These are phyloP conservation scores for Gallinago paraguaiae DNA, from an alignment of 2,113 vertebrate genomes.

Conservation along the genomic window DNA sequence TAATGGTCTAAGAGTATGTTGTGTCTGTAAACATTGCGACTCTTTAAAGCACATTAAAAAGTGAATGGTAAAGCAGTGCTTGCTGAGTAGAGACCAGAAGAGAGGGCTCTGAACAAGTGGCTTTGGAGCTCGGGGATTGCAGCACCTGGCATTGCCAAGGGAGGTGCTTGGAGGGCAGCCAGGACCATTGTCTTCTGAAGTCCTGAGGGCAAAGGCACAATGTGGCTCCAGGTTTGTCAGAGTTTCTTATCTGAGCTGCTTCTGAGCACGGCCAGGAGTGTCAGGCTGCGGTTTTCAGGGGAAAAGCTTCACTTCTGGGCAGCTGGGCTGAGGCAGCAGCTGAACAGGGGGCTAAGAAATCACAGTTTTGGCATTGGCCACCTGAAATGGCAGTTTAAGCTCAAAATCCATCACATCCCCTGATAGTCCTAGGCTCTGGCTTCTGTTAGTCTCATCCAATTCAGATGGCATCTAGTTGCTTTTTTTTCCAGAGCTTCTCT, in stretches of 20 bases:
- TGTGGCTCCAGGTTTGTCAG: neutral
- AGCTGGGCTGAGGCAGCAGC: neutral
- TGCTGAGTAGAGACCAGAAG: neutral
- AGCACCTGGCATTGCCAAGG: neutral
- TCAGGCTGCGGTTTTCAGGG: neutral
- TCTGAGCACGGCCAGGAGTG: rapidly evolving
- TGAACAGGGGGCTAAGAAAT: neutral
- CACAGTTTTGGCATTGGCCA: neutral
- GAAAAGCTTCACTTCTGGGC: neutral
- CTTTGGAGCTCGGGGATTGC: neutral
- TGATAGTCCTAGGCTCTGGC: neutral
- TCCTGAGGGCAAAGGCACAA: neutral
- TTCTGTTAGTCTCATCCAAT: neutral
- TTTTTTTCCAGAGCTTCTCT: neutral
- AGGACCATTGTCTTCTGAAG: neutral
- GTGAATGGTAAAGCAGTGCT: neutral
- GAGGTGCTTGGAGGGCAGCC: neutral
- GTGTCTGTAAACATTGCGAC: neutral
- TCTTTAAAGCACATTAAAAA: neutral
- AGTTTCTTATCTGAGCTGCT: neutral
- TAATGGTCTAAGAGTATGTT: rapidly evolving
- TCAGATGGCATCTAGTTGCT: neutral
- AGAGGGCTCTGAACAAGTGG: neutral
- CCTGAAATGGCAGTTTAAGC: neutral
- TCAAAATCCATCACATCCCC: neutral